Conservation (phyloP, 2,888 invertebrate genomes). For the Drosophila sordidula region DNA sequence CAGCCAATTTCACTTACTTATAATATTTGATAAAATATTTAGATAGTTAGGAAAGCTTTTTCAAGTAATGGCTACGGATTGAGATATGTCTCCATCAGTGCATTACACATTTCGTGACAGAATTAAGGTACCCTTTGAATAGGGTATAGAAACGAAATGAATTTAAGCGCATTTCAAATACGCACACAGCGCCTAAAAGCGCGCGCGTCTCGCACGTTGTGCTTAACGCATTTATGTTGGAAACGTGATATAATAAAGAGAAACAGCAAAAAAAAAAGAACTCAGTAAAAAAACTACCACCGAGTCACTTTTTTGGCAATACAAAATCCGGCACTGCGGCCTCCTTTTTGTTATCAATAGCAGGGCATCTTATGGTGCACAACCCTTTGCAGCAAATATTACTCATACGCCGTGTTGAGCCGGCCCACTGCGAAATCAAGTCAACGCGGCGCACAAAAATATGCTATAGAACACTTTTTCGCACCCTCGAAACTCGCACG, state of each 20-base stretch:
- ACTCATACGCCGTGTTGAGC: slow-evolving; percentile 67
- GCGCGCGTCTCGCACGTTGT: slow-evolving; percentile 61
- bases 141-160: slow-evolving; percentile 45
- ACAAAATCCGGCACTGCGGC: slow-evolving; percentile 56
- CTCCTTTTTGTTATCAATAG: slow-evolving; percentile 69
- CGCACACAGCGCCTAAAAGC: slow-evolving; percentile 57
- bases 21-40: no score
- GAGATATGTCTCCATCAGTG: no score
- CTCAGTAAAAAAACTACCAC: slow-evolving; percentile 24
- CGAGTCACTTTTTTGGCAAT: slow-evolving; percentile 21
- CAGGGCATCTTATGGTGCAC: slow-evolving; percentile 49
- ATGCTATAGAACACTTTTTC: slow-evolving; percentile 69
- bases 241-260: slow-evolving; percentile 81
- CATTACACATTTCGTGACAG: not conserved
- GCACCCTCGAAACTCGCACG: slow-evolving; percentile 63
- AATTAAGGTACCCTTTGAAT: not conserved
- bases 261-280: slow-evolving; percentile 43
- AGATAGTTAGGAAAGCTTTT: no score
- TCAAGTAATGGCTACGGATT: no score
- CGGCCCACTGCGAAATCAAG: slow-evolving; percentile 51
- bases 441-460: slow-evolving; percentile 61
- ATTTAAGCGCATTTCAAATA: slow-evolving; percentile 78
- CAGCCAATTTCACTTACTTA: no score
- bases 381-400: slow-evolving; percentile 73
- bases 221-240: slow-evolving; percentile 79